These are phyloP conservation scores for Ypsolopha sequella DNA, from an alignment of 2,888 invertebrate species.

Conservation along the genomic window DNA sequence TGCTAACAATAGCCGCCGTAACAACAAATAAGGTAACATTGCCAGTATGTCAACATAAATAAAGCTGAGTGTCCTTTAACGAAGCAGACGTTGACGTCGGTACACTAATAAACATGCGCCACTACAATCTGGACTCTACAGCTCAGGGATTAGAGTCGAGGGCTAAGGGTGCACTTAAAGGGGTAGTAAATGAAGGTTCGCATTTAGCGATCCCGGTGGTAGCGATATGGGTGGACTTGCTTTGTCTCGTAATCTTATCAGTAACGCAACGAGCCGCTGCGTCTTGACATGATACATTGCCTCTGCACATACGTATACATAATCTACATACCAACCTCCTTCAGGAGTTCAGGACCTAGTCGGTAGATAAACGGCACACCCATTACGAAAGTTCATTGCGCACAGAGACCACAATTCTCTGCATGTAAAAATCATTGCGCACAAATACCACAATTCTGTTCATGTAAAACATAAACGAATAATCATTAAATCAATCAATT, in stretches of 20 bases:
- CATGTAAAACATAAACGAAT: background rate
- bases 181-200: constrained; percentile 61
- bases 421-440: background rate
- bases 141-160: constrained; percentile 32
- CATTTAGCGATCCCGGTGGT: constrained; percentile 59
- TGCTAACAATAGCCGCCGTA: constrained; percentile 24
- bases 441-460: background rate
- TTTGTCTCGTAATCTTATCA: constrained; percentile 70
- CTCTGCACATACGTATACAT: constrained; percentile 4
- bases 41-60: constrained; percentile 67
- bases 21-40: constrained; percentile 61
- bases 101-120: constrained; percentile 46
- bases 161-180: constrained; percentile 15
- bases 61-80: constrained; percentile 69
- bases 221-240: constrained; percentile 69
- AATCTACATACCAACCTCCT: background rate
- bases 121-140: constrained; percentile 41
- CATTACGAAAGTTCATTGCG: background rate
- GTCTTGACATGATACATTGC: constrained; percentile 64
- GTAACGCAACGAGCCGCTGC: constrained; percentile 42
- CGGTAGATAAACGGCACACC: background rate
- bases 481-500: constrained; percentile 1
- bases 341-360: background rate
- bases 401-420: background rate
- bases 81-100: constrained; percentile 62